phyloP scores from a whole-genome alignment of 2,888 invertebrate species.

The Parascotia fuliginaria region DNA sequence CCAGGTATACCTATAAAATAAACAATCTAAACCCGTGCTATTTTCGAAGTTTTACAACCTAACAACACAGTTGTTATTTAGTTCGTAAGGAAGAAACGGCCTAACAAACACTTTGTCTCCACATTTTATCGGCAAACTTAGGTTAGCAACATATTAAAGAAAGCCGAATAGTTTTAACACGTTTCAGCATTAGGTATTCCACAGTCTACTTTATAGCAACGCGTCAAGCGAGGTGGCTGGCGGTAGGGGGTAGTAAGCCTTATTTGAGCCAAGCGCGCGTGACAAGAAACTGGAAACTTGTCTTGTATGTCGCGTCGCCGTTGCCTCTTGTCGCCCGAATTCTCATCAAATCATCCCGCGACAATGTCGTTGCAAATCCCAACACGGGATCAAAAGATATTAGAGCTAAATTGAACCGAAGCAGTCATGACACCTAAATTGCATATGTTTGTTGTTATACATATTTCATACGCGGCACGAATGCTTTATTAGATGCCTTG shows the following conservation, averaged over 20 bases:
- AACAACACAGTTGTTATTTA: background rate
- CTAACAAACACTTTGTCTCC: constrained; percentile 18
- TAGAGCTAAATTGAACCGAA: constrained; percentile 78
- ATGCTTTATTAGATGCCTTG: constrained; percentile 22
- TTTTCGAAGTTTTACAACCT: background rate
- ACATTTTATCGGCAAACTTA: constrained; percentile 30
- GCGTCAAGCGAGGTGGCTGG: constrained; percentile 67
- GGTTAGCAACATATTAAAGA: constrained; percentile 38
- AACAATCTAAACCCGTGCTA: background rate
- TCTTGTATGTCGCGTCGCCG: constrained; percentile 74
- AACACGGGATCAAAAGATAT: constrained; percentile 79
- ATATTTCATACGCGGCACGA: constrained; percentile 34
- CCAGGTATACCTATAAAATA: background rate
- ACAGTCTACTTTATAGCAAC: constrained; percentile 72
- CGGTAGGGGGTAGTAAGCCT: constrained; percentile 78
- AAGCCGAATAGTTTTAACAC: constrained; percentile 54
- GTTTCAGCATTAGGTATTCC: constrained; percentile 77
- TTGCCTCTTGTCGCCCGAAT: constrained; percentile 74
- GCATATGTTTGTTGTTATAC: constrained; percentile 49
- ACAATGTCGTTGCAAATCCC: constrained; percentile 82
- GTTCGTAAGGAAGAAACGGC: background rate
- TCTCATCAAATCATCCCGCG: constrained; percentile 83
- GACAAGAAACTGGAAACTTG: constrained; percentile 81
- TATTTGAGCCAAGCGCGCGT: constrained; percentile 82
- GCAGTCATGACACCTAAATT: constrained; percentile 62